Conservation (phyloP, 1,140 invertebrate genomes). For the Streblospio benedicti region DNA sequence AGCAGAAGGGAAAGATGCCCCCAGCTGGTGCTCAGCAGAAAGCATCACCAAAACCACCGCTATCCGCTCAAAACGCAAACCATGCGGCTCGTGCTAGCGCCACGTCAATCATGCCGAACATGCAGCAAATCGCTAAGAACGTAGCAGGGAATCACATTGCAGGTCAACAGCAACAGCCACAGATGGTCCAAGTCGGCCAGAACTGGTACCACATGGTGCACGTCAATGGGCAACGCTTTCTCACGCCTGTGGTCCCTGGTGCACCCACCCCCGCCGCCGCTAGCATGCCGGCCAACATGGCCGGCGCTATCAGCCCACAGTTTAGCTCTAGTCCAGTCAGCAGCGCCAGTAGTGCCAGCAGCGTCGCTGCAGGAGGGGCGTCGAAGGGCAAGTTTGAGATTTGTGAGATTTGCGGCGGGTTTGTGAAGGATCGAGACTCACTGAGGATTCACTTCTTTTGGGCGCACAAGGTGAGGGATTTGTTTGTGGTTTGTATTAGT, state of each 20-base stretch:
- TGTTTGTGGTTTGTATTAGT: too few relatives aligned
- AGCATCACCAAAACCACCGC: too few relatives aligned
- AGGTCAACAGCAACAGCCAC: not conserved
- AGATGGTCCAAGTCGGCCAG: conserved; percentile 7
- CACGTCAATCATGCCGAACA: too few relatives aligned
- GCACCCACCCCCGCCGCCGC: not conserved
- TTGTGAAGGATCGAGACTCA: conserved; percentile 41
- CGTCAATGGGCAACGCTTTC: conserved; percentile 4
- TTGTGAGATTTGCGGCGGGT: conserved; percentile 44
- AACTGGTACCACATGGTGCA: not conserved
- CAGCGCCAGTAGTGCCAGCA: not conserved
- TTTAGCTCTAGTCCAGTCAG: not conserved
- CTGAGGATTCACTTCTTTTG: conserved; percentile 42
- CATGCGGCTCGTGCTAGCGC: too few relatives aligned
- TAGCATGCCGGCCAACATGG: not conserved
- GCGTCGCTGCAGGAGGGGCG: not conserved
- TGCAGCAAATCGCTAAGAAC: not conserved
- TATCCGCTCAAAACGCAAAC: too few relatives aligned
- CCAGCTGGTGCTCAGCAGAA: too few relatives aligned
- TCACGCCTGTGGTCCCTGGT: conserved; percentile 5
- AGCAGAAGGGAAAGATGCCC: too few relatives aligned
- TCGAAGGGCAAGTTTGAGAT: conserved; percentile 24
- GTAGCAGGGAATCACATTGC: not conserved
- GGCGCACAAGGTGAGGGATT: conserved; percentile 29
- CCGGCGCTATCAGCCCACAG: not conserved